A percentile compares a stretch with the other conserved stretches of the same genome.
Conservation (phyloP, 2,888 invertebrate species). For the Harpagoxenus sublaevis region DNA sequence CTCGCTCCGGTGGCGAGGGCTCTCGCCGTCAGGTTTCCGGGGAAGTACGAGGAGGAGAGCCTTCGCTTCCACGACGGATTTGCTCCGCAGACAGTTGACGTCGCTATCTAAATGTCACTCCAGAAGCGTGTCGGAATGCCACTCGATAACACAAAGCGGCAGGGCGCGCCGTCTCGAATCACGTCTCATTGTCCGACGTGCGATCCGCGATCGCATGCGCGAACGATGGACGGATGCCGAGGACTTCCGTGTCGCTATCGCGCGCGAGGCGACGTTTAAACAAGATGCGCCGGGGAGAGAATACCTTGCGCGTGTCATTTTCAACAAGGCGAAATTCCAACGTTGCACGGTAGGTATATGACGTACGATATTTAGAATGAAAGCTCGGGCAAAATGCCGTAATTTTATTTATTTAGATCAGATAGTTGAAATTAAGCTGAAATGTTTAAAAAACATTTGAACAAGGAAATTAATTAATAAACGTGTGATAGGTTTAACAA, state of each 20-base stretch:
- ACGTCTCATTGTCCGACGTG: constrained; percentile 69
- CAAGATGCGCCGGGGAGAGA: constrained; percentile 42
- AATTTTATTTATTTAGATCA: background rate
- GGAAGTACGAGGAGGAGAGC: constrained; percentile 70
- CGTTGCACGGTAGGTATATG: background rate
- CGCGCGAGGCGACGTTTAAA: constrained; percentile 41
- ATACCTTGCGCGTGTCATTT: constrained; percentile 30
- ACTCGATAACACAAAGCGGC: constrained; percentile 76
- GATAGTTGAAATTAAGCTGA: background rate
- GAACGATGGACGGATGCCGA: constrained; percentile 48
- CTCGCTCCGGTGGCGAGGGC: constrained; percentile 78
- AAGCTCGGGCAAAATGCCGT: background rate
- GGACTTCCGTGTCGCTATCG: constrained; percentile 49
- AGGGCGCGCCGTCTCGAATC: constrained; percentile 67
- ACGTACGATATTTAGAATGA: background rate
- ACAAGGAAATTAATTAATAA: constrained; percentile 6
- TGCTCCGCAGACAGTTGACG: constrained; percentile 83
- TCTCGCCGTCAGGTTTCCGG: constrained; percentile 60
- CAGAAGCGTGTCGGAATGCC: constrained; percentile 81
- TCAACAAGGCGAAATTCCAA: constrained; percentile 34
- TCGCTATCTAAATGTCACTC: constrained; percentile 85
- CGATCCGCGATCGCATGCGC: constrained; percentile 48
- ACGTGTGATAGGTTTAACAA: background rate
- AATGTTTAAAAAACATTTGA: background rate
- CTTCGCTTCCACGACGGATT: constrained; percentile 83